Conservation (phyloP, 1,140 invertebrate genomes). For the Leptinotarsa texana region DNA sequence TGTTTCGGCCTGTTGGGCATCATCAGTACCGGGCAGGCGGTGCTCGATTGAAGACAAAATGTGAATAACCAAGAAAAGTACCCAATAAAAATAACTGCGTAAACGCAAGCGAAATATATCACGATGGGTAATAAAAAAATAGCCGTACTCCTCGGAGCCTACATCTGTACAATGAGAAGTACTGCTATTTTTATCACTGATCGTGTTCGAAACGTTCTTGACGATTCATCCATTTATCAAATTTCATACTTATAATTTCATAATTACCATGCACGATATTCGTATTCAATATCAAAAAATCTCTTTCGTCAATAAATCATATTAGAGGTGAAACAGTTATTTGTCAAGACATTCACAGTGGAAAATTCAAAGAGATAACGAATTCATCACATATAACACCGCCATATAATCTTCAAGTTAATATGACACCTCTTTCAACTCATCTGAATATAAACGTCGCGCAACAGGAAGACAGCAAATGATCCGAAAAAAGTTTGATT, state of each 20-base stretch:
- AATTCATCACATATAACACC: neutral
- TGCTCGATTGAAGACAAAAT: too few species aligned
- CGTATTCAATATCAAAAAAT: neutral
- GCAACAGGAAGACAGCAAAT: conserved; percentile 27
- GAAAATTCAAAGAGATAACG: neutral
- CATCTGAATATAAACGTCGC: neutral
- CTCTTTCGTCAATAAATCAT: neutral
- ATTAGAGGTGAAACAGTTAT: neutral
- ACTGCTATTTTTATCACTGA: neutral
- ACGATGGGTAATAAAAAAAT: neutral
- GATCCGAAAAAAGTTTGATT: conserved; percentile 29
- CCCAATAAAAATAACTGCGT: too few species aligned
- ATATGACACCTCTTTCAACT: conserved; percentile 26
- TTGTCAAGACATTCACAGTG: neutral
- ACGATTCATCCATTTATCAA: neutral
- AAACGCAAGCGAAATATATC: too few species aligned
- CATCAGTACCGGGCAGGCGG: too few species aligned
- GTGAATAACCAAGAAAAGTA: too few species aligned
- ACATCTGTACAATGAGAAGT: neutral
- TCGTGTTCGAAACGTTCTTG: neutral
- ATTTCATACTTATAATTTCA: neutral
- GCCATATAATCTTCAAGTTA: neutral
- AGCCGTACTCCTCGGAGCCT: neutral
- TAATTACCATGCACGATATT: too few species aligned
- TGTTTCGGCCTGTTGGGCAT: too few species aligned